Evolutionary conservation across 2,888 invertebrate genomes (phyloP).

Genomic region (Cremastinae sp.): DNA sequence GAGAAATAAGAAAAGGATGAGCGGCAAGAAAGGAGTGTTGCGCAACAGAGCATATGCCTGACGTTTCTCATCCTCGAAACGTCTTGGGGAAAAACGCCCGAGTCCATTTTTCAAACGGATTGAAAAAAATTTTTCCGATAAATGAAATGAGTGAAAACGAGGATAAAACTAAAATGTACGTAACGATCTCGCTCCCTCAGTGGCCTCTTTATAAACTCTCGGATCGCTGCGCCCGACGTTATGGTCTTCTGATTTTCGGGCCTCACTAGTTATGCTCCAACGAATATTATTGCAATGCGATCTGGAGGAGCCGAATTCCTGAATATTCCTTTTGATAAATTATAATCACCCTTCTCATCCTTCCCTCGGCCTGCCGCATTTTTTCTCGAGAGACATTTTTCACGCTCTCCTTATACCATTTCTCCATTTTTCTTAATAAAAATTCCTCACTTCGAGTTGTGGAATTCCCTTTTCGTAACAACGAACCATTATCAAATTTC

Average conservation of each 20-base stretch:
- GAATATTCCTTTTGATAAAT: slow-evolving; percentile 11
- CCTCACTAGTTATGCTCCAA: slow-evolving; percentile 56
- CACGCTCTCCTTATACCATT: slow-evolving; percentile 11
- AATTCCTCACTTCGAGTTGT: neutral
- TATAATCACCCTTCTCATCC: neutral
- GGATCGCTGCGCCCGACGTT: slow-evolving; percentile 58
- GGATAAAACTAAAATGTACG: no score
- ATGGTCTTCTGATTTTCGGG: slow-evolving; percentile 54
- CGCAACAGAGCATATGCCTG: no score
- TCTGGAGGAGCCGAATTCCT: slow-evolving; percentile 48
- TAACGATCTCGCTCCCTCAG: no score
- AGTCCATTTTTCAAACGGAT: no score
- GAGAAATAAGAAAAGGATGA: no score
- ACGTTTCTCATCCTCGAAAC: no score
- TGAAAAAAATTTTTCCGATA: no score
- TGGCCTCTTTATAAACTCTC: slow-evolving; percentile 52
- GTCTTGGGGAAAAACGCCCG: no score
- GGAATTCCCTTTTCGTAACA: no score
- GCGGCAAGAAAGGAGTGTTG: no score
- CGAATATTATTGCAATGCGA: slow-evolving; percentile 53
- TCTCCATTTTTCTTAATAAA: neutral
- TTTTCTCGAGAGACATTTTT: slow-evolving; percentile 13
- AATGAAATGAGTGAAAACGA: no score
- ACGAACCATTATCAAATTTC: no score
- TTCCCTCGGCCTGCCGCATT: neutral